Conservation (phyloP, 2,113 vertebrate species). For the Antechinus stuartii region DNA sequence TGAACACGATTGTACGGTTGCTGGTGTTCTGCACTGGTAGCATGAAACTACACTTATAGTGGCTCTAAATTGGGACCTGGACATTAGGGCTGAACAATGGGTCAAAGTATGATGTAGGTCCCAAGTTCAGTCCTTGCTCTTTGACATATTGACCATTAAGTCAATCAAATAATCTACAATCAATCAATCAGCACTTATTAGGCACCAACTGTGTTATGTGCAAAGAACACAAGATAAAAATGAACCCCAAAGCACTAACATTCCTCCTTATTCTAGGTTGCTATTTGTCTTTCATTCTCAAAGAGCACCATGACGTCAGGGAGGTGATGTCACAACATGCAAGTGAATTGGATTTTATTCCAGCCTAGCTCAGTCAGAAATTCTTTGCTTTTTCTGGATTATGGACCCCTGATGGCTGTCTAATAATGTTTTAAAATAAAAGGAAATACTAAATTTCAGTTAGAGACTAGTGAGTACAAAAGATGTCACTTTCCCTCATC, state of each 20-base stretch:
- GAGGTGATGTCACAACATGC: too few species aligned
- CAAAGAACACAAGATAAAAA: background rate
- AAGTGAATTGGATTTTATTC: background rate
- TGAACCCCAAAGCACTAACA: background rate
- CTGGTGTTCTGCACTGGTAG: background rate
- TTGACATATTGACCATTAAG: background rate
- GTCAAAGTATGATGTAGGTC: background rate
- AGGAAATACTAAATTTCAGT: background rate
- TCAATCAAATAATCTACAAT: background rate
- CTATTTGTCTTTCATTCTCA: too few species aligned
- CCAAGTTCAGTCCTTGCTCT: background rate
- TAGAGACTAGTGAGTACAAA: background rate
- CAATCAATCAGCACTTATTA: background rate
- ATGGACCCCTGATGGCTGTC: background rate
- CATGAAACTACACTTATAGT: background rate
- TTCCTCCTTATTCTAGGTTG: background rate
- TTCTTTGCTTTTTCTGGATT: background rate
- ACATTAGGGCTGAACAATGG: background rate
- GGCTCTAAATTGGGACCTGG: background rate
- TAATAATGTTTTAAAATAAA: background rate
- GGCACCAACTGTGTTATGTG: background rate
- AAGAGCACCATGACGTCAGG: too few species aligned
- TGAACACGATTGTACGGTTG: background rate
- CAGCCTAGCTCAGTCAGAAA: background rate
- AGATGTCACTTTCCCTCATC: background rate